Percentiles rank a stretch among this genome's conserved stretches.
Conservation (phyloP, 2,113 vertebrate species). For the Condylura cristata region DNA sequence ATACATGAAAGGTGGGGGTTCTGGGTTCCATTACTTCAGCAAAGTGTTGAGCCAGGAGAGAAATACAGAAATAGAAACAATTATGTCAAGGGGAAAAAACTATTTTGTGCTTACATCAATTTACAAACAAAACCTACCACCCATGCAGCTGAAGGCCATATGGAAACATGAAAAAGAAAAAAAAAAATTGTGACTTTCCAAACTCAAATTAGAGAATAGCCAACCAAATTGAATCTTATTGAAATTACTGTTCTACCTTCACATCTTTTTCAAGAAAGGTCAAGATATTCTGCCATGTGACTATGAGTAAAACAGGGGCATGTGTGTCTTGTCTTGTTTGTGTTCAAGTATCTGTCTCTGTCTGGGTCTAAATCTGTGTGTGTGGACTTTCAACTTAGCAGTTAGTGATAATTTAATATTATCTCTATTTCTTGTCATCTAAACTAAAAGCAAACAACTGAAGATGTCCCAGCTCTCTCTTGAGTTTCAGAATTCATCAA, state of each 20-base stretch:
- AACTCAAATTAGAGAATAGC: neutral
- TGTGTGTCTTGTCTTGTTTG: neutral
- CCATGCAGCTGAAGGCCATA: neutral
- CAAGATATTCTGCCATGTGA: neutral
- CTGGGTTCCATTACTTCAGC: neutral
- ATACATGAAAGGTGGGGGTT: neutral
- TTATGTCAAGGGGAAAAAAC: neutral
- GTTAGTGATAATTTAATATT: neutral
- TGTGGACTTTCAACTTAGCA: neutral
- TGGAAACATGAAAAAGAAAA: neutral
- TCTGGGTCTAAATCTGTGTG: neutral
- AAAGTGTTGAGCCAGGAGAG: neutral
- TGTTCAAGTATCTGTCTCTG: neutral
- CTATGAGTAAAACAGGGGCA: neutral
- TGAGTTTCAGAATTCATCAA: neutral
- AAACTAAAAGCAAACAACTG: neutral
- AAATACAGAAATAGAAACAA: slow-evolving; percentile 11
- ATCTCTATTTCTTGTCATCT: neutral
- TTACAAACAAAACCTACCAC: slow-evolving; percentile 48
- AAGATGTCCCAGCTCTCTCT: neutral
- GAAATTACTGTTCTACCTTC: neutral
- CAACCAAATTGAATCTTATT: neutral
- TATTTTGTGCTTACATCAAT: neutral
- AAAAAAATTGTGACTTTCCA: neutral
- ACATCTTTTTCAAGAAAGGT: neutral